Conservation (phyloP, 2,113 vertebrate species). For the Brevimyrus niger region DNA sequence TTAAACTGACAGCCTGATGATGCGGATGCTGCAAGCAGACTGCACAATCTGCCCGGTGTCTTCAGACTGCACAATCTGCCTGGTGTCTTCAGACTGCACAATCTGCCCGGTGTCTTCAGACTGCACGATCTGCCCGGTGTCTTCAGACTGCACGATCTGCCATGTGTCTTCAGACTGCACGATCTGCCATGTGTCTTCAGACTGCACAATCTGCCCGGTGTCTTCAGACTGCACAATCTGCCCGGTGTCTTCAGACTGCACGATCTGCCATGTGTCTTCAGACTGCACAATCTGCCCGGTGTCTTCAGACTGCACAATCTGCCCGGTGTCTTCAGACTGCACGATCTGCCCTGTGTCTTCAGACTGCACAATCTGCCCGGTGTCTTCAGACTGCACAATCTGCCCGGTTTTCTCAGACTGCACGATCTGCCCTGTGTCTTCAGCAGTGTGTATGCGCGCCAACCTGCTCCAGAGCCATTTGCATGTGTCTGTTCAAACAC, state of each 20-base stretch:
- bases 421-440: not conserved
- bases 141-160: too few species aligned
- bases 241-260: too few species aligned
- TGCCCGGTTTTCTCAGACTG: too few species aligned
- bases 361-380: not conserved
- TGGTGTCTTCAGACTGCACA: not conserved
- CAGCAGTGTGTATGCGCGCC: not conserved
- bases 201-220: not conserved
- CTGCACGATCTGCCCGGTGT: not conserved
- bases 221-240: not conserved
- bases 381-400: too few species aligned
- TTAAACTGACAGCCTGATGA: conserved; percentile 40
- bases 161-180: not conserved
- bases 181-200: not conserved
- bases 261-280: too few species aligned
- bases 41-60: not conserved
- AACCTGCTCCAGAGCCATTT: not conserved
- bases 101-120: not conserved
- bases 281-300: not conserved
- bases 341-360: too few species aligned
- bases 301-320: not conserved
- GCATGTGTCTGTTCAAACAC: not conserved
- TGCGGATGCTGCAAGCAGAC: not conserved
- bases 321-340: too few species aligned
- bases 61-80: not conserved